phyloP scores from a whole-genome alignment of 2,113 vertebrate species.

The Dicrurus megarhynchus region DNA sequence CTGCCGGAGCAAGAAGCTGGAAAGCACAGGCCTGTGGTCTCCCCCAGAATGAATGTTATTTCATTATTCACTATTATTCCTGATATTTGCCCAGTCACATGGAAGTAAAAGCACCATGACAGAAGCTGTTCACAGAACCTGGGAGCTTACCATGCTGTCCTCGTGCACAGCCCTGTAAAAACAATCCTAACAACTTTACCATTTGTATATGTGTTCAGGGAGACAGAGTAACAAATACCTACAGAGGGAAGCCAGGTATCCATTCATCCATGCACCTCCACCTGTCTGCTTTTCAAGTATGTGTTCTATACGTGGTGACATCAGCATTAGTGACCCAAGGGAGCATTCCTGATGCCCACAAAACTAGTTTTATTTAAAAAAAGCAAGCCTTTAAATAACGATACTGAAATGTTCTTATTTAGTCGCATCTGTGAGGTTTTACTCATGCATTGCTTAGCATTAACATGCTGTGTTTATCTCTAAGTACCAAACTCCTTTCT shows the following conservation, averaged over 20 bases:
- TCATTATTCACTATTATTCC: background rate
- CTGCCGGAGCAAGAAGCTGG: background rate
- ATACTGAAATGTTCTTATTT: background rate
- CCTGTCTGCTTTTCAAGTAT: background rate
- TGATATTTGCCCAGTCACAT: background rate
- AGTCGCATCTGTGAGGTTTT: constrained; percentile 33
- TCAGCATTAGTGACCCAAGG: background rate
- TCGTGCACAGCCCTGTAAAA: background rate
- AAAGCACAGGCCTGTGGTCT: background rate
- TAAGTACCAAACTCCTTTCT: constrained; percentile 53
- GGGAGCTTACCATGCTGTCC: background rate
- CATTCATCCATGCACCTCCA: background rate
- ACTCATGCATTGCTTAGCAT: constrained; percentile 31
- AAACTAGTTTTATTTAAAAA: background rate
- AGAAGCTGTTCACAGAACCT: background rate
- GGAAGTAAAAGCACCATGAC: background rate
- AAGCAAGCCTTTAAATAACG: background rate
- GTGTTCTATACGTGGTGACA: background rate
- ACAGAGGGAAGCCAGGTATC: background rate
- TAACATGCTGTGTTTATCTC: constrained; percentile 61
- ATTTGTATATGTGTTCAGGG: background rate
- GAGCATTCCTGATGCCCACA: background rate
- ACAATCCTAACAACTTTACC: background rate
- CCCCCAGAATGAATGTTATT: background rate
- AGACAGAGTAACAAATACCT: background rate